These are phyloP conservation scores for Dendrolimus kikuchii DNA, from an alignment of 1,140 invertebrate genomes.

Conservation along the genomic window DNA sequence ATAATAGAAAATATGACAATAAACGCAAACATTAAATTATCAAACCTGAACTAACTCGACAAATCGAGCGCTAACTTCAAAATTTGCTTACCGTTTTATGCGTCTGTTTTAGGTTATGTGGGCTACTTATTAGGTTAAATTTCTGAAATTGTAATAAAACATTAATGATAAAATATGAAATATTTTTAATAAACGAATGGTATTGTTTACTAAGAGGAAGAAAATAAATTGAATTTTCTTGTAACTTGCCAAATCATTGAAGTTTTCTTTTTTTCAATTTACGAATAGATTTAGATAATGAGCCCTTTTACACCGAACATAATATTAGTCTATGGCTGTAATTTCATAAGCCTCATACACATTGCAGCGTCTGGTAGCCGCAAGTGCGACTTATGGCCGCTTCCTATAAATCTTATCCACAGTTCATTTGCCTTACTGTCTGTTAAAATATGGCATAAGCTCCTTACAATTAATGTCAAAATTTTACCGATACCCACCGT, in stretches of 20 bases:
- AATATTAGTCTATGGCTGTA: no score
- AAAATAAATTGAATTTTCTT: constrained; percentile 17
- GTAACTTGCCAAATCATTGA: constrained; percentile 47
- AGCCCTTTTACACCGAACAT: no score
- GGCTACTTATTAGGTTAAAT: constrained; percentile 3
- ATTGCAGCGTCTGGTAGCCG: no score
- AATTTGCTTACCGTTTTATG: constrained; percentile 28
- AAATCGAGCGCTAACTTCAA: constrained; percentile 46
- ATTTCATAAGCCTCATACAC: no score
- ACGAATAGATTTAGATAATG: no score
- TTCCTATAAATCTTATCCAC: no score
- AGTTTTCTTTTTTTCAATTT: background rate
- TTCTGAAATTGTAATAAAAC: background rate
- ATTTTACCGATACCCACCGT: no score
- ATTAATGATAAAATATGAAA: background rate
- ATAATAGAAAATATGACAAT: constrained; percentile 28
- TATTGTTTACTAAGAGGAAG: constrained; percentile 13
- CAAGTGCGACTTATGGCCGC: no score
- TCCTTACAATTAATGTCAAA: no score
- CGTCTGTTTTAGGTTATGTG: constrained; percentile 1
- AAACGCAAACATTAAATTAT: constrained; percentile 19
- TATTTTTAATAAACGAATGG: background rate
- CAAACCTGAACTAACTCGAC: constrained; percentile 7
- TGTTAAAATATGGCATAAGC: no score
- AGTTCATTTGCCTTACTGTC: no score